Conservation (phyloP, 2,888 invertebrate genomes). For the Idaea aversata region DNA sequence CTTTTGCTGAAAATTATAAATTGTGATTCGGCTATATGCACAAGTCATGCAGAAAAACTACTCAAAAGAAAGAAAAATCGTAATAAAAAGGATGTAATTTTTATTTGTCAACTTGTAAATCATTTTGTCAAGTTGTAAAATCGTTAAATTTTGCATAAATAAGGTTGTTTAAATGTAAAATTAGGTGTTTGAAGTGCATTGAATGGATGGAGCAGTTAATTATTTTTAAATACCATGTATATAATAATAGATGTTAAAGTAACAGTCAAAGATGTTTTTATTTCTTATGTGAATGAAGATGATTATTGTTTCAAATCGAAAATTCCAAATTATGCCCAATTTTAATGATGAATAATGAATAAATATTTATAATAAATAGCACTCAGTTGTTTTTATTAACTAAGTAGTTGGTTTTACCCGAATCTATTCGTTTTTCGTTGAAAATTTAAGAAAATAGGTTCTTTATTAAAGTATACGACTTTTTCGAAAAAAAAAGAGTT, state of each 20-base stretch:
- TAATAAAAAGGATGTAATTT: too few relatives aligned
- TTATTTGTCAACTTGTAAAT: too few relatives aligned
- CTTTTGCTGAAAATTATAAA: too few relatives aligned
- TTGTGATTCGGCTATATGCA: too few relatives aligned
- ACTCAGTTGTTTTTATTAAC: slow-evolving; percentile 30
- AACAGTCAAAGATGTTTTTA: slow-evolving; percentile 22
- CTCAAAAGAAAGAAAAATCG: too few relatives aligned
- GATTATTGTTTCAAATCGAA: slow-evolving; percentile 43
- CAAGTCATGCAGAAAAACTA: too few relatives aligned
- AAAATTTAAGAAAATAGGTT: too few relatives aligned
- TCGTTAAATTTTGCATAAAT: neutral
- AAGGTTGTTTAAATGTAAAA: slow-evolving; percentile 3
- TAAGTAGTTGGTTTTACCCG: neutral
- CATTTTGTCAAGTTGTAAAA: neutral
- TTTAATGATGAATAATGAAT: slow-evolving; percentile 71
- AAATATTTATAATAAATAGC: slow-evolving; percentile 76
- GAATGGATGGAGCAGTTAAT: slow-evolving; percentile 39
- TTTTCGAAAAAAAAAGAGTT: too few relatives aligned
- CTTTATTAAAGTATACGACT: too few relatives aligned
- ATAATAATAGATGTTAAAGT: slow-evolving; percentile 21
- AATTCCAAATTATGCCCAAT: slow-evolving; percentile 74
- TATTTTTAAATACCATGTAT: slow-evolving; percentile 31
- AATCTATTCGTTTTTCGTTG: too few relatives aligned
- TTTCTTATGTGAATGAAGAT: slow-evolving; percentile 16
- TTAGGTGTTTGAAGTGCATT: slow-evolving; percentile 6